Base-by-base conservation (phyloP, 2,888 invertebrate species). In the Spilosoma lubricipeda region DNA sequence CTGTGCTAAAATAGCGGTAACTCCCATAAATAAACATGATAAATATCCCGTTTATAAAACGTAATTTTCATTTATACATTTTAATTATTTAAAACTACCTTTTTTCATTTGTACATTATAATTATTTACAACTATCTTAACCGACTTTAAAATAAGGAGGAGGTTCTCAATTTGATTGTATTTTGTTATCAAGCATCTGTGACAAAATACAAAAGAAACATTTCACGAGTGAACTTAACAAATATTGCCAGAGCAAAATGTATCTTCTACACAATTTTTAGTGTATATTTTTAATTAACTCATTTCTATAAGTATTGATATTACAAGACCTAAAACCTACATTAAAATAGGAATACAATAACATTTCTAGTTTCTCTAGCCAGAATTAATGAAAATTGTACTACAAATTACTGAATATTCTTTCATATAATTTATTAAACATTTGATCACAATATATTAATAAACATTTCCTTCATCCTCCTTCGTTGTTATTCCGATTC, bases 401-500 rank as follows among this genome's bases (percentile, higher is more conserved):
- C 67, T 48, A 48, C 33, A 48, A 30, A 33, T 48, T 3, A 30
- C 33, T 48, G 23, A 33, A 64, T 48, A 33, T 64, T 13, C n/a
- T 20, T 39, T 59, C 33, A 39, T 56, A 65, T 52, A 71, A 33
- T 52, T 48, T n/a, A 36, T 23, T 27, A 9, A 23, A 48, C 33
- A n/a, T 63, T 48, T 48, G 1, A 71, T 66, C 33, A 48, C 33
- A 48, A 69, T 30, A 11, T 4, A 59, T 70, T 59, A 33, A 23
- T 27, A 42, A n/a, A 5, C 8, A 0, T 20, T 27, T n/a, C 9
- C 27, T 72, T 78, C 71, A 75, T 66, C 77, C 45, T 15, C 20
- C 63, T 67, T 73, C 66, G 71, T 80, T 73, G 30, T 33, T 59
- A 67, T 74, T 69, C 18, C 67, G 66, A 67, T 79, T 76, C 11